Conservation (phyloP, 2,888 invertebrate species). For the Melanostoma mellinum region DNA sequence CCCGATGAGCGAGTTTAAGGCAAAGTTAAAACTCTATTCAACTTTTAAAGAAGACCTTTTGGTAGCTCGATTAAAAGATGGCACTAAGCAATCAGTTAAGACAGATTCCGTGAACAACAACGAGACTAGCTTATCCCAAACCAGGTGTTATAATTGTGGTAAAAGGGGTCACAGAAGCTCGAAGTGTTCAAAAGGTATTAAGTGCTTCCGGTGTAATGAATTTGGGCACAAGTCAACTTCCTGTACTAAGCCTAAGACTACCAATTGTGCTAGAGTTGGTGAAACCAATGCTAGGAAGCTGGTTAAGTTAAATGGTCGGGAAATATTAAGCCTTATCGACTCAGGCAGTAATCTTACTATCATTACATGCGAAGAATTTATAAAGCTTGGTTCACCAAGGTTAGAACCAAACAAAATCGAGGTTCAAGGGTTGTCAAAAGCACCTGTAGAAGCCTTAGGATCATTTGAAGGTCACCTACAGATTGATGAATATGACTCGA, state of each 20-base stretch:
- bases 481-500: too few species aligned
- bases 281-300: neutral
- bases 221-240: neutral
- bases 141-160: neutral
- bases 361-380: constrained; percentile 1
- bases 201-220: too few species aligned
- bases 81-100: neutral
- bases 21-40: neutral
- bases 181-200: too few species aligned
- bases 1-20: neutral
- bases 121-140: too few species aligned
- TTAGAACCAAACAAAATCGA: constrained; percentile 1
- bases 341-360: neutral
- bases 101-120: too few species aligned
- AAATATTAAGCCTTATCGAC: neutral
- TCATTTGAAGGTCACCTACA: too few species aligned
- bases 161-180: neutral
- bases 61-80: too few species aligned
- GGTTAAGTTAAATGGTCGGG: neutral
- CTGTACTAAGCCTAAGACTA: neutral
- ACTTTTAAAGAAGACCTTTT: too few species aligned
- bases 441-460: too few species aligned
- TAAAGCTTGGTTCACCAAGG: neutral
- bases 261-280: neutral
- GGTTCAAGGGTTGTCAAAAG: neutral